Evolutionary conservation across 2,797 vertebrate species (phyloP).

Genomic region (Alcedo quadribrachys): DNA sequence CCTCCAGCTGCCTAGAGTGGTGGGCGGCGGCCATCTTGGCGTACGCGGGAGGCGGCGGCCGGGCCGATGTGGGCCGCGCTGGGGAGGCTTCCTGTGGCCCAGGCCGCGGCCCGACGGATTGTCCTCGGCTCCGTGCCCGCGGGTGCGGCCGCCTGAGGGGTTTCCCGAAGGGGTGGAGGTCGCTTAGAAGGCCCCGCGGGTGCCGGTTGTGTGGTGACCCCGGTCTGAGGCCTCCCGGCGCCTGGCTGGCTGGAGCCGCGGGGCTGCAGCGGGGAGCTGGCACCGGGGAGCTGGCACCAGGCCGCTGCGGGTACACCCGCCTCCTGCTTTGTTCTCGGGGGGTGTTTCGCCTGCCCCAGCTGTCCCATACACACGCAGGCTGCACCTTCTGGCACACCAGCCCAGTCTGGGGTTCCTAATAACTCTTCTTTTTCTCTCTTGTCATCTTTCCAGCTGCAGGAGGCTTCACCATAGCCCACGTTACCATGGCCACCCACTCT

Average conservation of each 20-base stretch:
- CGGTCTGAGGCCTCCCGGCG: fast-evolving
- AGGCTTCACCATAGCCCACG: constrained; percentile 31
- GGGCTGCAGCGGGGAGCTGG: not conserved
- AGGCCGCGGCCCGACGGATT: not conserved
- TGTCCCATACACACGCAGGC: fast-evolving
- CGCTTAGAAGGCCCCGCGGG: not conserved
- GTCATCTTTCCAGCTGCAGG: constrained; percentile 44
- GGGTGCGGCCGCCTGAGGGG: not conserved
- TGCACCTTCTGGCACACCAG: fast-evolving
- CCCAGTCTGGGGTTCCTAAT: not conserved
- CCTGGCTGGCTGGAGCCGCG: not conserved
- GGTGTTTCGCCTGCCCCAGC: fast-evolving
- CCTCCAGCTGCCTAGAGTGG: constrained; percentile 15
- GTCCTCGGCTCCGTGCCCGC: not conserved
- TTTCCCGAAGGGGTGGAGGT: not conserved
- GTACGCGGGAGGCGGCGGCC: fast-evolving
- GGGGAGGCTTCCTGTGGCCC: not conserved
- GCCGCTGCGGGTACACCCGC: fast-evolving
- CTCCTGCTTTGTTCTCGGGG: fast-evolving
- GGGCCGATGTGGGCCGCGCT: not conserved
- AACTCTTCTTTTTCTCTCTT: constrained; percentile 5
- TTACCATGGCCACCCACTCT: constrained; percentile 73
- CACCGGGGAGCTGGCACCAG: fast-evolving
- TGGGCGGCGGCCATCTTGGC: constrained; percentile 32
- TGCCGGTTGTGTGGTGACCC: fast-evolving